These are phyloP conservation scores for Sturnira hondurensis DNA, from an alignment of 2,113 vertebrate genomes.

Conservation along the genomic window DNA sequence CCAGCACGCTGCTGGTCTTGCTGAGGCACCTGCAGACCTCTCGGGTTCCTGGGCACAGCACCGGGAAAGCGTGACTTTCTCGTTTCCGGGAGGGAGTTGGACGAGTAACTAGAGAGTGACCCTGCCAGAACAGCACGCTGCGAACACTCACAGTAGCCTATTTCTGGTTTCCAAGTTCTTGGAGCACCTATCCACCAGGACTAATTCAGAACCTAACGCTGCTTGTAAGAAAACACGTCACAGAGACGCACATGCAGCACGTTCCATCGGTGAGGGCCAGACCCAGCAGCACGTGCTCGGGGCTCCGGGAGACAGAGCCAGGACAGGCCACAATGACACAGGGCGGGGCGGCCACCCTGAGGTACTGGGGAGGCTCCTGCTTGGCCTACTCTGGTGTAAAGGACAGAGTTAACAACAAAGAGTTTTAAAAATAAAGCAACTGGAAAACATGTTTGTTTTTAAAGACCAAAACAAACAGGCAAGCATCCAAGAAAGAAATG, in stretches of 20 bases:
- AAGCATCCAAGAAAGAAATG: background rate
- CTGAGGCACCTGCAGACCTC: background rate
- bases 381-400: accelerated
- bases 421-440: accelerated
- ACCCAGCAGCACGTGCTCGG: background rate
- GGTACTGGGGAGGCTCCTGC: background rate
- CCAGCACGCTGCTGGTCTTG: background rate
- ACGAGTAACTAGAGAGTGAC: accelerated
- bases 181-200: background rate
- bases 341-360: accelerated
- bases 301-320: accelerated
- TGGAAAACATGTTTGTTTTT: background rate
- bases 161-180: background rate
- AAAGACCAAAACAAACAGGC: background rate
- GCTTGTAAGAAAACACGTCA: accelerated
- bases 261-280: accelerated
- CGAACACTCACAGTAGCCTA: no score
- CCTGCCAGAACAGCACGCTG: accelerated
- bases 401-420: background rate
- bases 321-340: accelerated
- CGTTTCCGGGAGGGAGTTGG: background rate
- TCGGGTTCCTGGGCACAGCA: accelerated
- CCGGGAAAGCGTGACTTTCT: background rate
- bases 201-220: background rate
- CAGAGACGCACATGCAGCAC: accelerated